Conservation (phyloP, 2,113 vertebrate species). For the Salminus brasiliensis region DNA sequence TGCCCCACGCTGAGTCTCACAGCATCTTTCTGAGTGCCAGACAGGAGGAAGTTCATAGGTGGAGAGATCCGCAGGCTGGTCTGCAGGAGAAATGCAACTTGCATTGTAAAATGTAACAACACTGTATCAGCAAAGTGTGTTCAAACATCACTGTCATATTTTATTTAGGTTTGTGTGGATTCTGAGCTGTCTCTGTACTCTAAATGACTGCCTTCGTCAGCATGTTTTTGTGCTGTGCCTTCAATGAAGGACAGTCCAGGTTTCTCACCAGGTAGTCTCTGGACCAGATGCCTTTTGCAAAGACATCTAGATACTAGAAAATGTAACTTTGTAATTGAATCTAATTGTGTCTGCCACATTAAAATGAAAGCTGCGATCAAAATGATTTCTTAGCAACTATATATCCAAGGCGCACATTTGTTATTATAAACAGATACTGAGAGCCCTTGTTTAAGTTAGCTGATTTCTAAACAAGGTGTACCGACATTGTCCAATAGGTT, state of each 20-base stretch:
- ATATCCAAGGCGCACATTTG: no score
- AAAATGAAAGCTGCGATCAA: no score
- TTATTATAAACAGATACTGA: no score
- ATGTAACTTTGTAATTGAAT: neutral
- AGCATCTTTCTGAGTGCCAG: conserved; percentile 84
- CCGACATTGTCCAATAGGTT: neutral
- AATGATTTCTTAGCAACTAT: no score
- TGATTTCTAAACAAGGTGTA: neutral
- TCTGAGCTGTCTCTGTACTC: neutral
- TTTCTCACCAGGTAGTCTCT: neutral
- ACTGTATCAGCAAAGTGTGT: neutral
- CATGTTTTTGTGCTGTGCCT: neutral
- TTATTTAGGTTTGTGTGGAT: neutral
- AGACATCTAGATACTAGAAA: neutral
- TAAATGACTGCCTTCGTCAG: neutral
- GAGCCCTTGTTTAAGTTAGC: neutral
- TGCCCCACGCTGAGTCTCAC: conserved; percentile 82
- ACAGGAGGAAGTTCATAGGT: conserved; percentile 87
- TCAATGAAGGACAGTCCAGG: neutral
- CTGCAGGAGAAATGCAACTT: conserved; percentile 64
- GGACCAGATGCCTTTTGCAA: neutral
- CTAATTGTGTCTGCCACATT: neutral
- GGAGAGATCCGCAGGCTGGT: conserved; percentile 91
- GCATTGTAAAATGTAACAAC: neutral
- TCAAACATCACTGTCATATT: neutral